Conservation (phyloP, 2,797 vertebrate genomes). For the Gobio occitaniae region DNA sequence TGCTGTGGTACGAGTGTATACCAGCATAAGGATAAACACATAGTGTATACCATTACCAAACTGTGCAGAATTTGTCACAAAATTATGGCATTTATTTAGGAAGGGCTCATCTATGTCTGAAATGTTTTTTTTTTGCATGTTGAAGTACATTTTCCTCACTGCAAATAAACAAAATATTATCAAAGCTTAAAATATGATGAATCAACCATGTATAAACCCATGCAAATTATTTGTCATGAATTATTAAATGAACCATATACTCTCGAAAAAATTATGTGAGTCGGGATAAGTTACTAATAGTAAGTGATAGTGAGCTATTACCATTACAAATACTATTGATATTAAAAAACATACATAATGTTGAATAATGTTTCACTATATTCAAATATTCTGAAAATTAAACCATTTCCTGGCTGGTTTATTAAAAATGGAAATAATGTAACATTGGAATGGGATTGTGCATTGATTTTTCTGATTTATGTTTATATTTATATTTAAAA, state of each 20-base stretch:
- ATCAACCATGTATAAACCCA: conserved; percentile 5
- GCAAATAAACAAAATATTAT: neutral
- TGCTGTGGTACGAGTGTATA: neutral
- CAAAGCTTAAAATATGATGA: neutral
- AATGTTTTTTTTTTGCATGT: neutral
- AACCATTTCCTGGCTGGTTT: neutral
- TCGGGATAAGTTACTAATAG: neutral
- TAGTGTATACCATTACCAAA: neutral
- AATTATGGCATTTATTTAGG: neutral
- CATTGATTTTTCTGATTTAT: neutral
- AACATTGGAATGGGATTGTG: neutral
- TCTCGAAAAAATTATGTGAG: neutral
- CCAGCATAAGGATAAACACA: neutral
- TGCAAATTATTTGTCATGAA: conserved; percentile 11
- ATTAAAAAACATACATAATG: neutral
- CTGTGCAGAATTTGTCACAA: neutral
- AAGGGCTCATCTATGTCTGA: neutral
- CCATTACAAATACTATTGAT: neutral
- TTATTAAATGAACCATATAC: neutral
- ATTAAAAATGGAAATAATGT: neutral
- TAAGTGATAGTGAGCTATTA: neutral
- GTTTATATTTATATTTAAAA: neutral
- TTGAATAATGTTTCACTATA: neutral
- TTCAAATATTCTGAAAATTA: neutral
- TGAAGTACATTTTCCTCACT: neutral